Evolutionary conservation across 2,797 vertebrate genomes (phyloP).

Genomic region (Centroberyx gerrardi): DNA sequence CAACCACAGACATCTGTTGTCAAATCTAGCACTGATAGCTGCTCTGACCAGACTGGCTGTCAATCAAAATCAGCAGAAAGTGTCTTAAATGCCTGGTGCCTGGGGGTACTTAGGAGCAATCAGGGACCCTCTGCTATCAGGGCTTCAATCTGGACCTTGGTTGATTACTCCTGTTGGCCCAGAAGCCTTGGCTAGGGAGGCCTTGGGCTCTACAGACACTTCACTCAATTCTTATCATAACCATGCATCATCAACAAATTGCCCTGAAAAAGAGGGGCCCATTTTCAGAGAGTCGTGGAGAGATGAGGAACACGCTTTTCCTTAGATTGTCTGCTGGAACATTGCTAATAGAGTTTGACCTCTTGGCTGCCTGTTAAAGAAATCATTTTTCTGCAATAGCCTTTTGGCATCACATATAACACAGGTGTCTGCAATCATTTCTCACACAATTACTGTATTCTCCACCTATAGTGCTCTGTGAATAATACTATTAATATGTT

Average conservation of each 20-base stretch:
- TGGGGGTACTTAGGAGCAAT: slow-evolving; percentile 76
- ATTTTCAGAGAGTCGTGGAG: slow-evolving; percentile 59
- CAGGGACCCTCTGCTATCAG: slow-evolving; percentile 74
- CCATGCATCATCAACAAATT: slow-evolving; percentile 79
- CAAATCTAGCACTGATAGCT: slow-evolving; percentile 35
- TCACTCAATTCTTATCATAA: slow-evolving; percentile 78
- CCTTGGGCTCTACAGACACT: slow-evolving; percentile 60
- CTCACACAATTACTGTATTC: slow-evolving; percentile 2
- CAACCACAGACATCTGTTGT: slow-evolving; percentile 41
- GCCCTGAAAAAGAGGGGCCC: slow-evolving; percentile 71
- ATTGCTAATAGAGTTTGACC: slow-evolving; percentile 77
- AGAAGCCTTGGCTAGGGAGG: slow-evolving; percentile 28
- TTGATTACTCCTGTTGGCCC: slow-evolving; percentile 76
- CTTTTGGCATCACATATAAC: slow-evolving; percentile 37
- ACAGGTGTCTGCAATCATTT: slow-evolving; percentile 47
- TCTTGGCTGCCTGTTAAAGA: slow-evolving; percentile 57
- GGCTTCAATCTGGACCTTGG: slow-evolving; percentile 71
- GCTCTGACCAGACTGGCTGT: slow-evolving; percentile 53
- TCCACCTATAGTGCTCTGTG: not conserved
- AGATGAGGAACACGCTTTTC: slow-evolving; percentile 64
- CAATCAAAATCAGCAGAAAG: slow-evolving; percentile 77
- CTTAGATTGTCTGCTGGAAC: slow-evolving; percentile 68
- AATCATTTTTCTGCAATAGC: slow-evolving; percentile 51
- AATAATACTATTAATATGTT: not conserved
- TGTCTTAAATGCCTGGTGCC: slow-evolving; percentile 60